Evolutionary conservation across 2,113 vertebrate genomes (phyloP).

Genomic region (Malaclemys terrapin): DNA sequence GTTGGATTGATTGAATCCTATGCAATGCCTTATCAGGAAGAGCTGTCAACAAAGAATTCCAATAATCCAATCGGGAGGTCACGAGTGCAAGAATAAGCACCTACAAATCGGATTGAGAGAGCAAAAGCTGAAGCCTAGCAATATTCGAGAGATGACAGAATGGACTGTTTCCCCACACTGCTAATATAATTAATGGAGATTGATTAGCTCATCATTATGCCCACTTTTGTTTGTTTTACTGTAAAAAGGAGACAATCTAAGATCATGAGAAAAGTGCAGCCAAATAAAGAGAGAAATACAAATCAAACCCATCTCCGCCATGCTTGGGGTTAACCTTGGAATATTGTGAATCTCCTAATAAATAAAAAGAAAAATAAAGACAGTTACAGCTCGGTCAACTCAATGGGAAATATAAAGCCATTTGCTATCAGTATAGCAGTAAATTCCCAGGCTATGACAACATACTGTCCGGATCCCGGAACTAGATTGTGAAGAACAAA

Average conservation of each 20-base stretch:
- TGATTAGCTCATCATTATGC: constrained; percentile 25
- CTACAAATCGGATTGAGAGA: constrained; percentile 72
- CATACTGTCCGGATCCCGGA: background rate
- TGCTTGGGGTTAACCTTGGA: background rate
- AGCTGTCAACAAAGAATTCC: constrained; percentile 79
- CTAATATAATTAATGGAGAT: constrained; percentile 60
- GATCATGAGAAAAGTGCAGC: constrained; percentile 6
- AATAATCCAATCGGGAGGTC: constrained; percentile 78
- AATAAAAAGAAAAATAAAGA: background rate
- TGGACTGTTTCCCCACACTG: constrained; percentile 50
- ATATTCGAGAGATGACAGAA: constrained; percentile 71
- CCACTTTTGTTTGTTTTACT: background rate
- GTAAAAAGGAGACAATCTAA: constrained; percentile 22
- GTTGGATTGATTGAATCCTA: constrained; percentile 71
- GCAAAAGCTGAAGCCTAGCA: constrained; percentile 58
- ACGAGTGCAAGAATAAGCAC: constrained; percentile 76
- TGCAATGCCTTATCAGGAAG: constrained; percentile 74
- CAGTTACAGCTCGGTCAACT: background rate
- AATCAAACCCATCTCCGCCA: accelerated
- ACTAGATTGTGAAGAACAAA: background rate
- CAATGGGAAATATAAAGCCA: background rate
- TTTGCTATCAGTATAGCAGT: background rate
- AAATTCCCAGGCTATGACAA: background rate
- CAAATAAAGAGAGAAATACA: constrained; percentile 14
- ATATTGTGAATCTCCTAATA: background rate